phyloP scores from a whole-genome alignment of 2,113 vertebrate species.

The Grus americana region DNA sequence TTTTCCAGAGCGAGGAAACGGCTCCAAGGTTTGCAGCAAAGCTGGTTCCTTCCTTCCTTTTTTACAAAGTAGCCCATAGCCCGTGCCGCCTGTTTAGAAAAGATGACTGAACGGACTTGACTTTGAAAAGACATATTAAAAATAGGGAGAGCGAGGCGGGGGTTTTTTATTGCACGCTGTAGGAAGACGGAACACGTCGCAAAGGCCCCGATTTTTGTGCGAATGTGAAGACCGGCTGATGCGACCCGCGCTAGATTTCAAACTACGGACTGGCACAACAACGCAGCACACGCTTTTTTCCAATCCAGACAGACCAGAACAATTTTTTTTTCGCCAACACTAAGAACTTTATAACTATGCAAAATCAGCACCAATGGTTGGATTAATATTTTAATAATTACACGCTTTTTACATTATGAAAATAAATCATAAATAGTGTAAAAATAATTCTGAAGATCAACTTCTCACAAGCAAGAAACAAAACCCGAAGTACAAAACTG shows the following conservation, averaged over 20 bases:
- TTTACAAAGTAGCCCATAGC: not conserved
- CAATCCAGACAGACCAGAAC: constrained; percentile 4
- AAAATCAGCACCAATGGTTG: constrained; percentile 62
- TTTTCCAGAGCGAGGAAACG: not conserved
- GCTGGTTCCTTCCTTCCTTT: not conserved
- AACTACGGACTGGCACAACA: not conserved
- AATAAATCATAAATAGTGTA: constrained; percentile 90
- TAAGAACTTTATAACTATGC: constrained; percentile 65
- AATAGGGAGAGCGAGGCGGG: not conserved
- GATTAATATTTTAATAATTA: constrained; percentile 83
- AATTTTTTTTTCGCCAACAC: constrained; percentile 9
- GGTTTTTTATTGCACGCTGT: not conserved
- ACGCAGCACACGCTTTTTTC: not conserved
- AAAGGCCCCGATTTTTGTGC: not conserved
- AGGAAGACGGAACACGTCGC: not conserved
- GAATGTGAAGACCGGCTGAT: not conserved
- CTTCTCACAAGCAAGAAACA: constrained; percentile 82
- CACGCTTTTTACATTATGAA: constrained; percentile 87
- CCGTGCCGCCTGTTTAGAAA: not conserved
- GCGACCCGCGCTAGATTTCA: not conserved
- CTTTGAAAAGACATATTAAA: not conserved
- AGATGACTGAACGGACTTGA: not conserved
- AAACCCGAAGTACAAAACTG: constrained; percentile 74
- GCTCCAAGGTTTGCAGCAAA: not conserved
- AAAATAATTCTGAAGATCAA: constrained; percentile 88